Evolutionary conservation across 1,140 invertebrate genomes (phyloP).

Genomic region (Parasteatoda tepidariorum): DNA sequence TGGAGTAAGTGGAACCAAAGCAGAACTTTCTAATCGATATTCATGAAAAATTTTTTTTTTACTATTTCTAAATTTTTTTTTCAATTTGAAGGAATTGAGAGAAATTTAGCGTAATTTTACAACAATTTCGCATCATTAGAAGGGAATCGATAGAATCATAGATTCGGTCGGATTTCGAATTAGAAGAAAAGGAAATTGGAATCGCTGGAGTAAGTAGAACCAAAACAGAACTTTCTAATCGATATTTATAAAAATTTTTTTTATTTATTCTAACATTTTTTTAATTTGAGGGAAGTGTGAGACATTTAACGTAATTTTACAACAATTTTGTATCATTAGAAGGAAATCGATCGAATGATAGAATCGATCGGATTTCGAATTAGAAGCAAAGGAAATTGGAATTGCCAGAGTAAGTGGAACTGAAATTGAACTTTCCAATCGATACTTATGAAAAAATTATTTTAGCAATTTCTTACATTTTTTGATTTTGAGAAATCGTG

Average conservation of each 20-base stretch:
- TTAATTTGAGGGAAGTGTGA: no score
- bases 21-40: background rate
- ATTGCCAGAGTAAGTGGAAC: conserved; percentile 11
- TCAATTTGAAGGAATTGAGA: no score
- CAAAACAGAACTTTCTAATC: background rate
- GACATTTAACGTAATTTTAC: no score
- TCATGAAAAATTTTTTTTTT: background rate
- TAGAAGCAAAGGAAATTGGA: conserved; percentile 13
- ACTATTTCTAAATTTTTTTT: no score
- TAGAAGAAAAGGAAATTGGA: conserved; percentile 17
- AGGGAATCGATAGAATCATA: no score
- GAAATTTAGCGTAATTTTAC: no score
- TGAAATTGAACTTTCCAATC: background rate
- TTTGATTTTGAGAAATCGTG: no score
- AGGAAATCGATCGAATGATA: no score
- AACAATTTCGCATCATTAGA: no score
- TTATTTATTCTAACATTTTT: no score
- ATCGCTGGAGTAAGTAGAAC: conserved; percentile 14
- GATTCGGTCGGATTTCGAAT: background rate
- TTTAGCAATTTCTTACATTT: no score
- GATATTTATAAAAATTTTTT: background rate
- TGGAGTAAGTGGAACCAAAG: background rate
- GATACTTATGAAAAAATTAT: background rate
- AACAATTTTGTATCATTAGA: no score
- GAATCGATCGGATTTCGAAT: background rate